Conservation (phyloP, 2,888 invertebrate species). For the Tachina lurida region DNA sequence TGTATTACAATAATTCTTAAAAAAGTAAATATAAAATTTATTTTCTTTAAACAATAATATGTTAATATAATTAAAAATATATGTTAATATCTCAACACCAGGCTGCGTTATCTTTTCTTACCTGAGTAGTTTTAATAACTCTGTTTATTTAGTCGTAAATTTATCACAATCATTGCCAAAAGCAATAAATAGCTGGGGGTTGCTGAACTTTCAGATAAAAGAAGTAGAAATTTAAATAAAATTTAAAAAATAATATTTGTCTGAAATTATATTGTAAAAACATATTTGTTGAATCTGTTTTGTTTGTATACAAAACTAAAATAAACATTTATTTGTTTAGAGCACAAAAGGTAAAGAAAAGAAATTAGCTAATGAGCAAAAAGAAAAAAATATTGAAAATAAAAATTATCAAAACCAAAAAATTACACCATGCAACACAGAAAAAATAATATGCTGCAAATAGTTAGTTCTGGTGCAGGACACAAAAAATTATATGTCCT, state of each 20-base stretch:
- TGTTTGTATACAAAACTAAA: neutral
- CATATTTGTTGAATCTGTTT: neutral
- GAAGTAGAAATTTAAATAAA: neutral
- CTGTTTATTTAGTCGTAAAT: neutral
- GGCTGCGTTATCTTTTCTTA: neutral
- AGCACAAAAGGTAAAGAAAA: neutral
- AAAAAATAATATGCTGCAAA: no score
- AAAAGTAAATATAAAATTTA: slow-evolving; percentile 13
- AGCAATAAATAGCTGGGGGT: neutral
- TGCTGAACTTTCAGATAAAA: slow-evolving; percentile 20
- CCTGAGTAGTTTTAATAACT: slow-evolving; percentile 5
- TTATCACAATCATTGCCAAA: neutral
- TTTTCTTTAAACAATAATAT: neutral
- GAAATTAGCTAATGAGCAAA: neutral
- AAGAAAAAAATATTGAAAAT: neutral
- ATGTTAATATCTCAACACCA: neutral
- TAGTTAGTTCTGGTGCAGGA: no score
- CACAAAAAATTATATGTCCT: no score
- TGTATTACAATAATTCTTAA: slow-evolving; percentile 4
- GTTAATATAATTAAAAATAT: neutral
- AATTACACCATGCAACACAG: no score
- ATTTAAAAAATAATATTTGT: neutral
- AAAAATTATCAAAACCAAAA: no score
- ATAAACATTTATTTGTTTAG: neutral
- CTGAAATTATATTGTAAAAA: neutral